Evolutionary conservation across 92 coral and sea anemone species (phyloP).

Genomic region (Plumapathes pennacea): DNA sequence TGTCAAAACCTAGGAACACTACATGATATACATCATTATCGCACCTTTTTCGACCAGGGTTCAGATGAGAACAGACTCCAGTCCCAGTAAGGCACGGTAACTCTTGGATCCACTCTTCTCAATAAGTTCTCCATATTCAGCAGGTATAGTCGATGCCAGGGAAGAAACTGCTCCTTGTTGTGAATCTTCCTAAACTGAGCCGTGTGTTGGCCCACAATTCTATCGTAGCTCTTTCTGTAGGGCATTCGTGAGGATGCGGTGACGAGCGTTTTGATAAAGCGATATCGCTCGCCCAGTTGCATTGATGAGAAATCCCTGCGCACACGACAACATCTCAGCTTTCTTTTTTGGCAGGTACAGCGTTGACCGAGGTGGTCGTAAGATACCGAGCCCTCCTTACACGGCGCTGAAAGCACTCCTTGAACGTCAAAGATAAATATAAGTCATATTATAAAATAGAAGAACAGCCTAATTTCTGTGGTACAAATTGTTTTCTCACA

Average conservation of each 20-base stretch:
- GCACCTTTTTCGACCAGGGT: slow-evolving; percentile 61
- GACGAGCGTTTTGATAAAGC: slow-evolving; percentile 47
- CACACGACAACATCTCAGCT: slow-evolving; percentile 52
- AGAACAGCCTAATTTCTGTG: no score
- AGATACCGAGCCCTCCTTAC: slow-evolving; percentile 33
- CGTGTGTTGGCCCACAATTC: slow-evolving; percentile 57
- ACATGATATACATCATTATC: no score
- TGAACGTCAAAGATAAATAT: no score
- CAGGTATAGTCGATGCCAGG: slow-evolving; percentile 84
- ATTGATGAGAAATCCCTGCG: slow-evolving; percentile 64
- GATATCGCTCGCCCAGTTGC: slow-evolving; percentile 66
- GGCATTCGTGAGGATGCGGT: slow-evolving; percentile 41
- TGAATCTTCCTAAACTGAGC: slow-evolving; percentile 45
- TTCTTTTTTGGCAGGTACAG: slow-evolving; percentile 53
- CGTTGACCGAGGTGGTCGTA: slow-evolving; percentile 62
- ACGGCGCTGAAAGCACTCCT: slow-evolving; percentile 18
- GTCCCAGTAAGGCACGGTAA: slow-evolving; percentile 75
- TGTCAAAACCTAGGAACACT: no score
- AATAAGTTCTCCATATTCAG: slow-evolving; percentile 66
- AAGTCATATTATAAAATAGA: no score
- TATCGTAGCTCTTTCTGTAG: slow-evolving; percentile 40
- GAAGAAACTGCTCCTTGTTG: slow-evolving; percentile 60
- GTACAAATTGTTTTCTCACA: no score
- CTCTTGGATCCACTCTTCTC: slow-evolving; percentile 62
- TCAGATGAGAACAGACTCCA: slow-evolving; percentile 69